These are phyloP conservation scores for Setipinna tenuifilis DNA, from an alignment of 2,797 vertebrate genomes.

Conservation along the genomic window DNA sequence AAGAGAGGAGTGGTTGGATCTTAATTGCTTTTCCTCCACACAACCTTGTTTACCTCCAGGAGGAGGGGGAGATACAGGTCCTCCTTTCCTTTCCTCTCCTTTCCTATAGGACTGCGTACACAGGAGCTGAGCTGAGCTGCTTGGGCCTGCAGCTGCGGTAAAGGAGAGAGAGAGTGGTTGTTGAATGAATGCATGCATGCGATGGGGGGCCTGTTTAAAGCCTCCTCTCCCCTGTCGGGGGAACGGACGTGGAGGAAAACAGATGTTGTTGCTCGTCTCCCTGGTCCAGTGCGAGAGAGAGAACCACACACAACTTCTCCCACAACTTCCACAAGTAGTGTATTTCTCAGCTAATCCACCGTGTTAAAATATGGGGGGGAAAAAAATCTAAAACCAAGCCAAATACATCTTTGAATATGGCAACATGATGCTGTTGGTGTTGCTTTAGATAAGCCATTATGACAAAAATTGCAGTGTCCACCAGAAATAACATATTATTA, in stretches of 20 bases:
- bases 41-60: constrained; percentile 23
- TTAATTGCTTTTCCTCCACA: constrained; percentile 18
- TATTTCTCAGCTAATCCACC: not conserved
- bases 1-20: not conserved
- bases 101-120: not conserved
- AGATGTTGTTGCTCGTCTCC: constrained; percentile 29
- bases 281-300: not conserved
- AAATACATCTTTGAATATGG: not conserved
- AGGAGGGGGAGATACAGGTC: constrained; percentile 22
- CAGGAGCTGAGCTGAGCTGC: not conserved
- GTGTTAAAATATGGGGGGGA: not conserved
- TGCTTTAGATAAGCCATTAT: not conserved
- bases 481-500: not conserved
- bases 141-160: not conserved
- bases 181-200: constrained; percentile 27
- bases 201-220: not conserved
- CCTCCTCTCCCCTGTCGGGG: constrained; percentile 37
- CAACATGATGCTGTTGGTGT: not conserved
- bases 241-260: constrained; percentile 44
- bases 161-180: not conserved
- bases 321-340: not conserved
- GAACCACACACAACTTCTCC: not conserved
- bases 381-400: not conserved
- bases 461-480: not conserved
- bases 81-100: too few relatives aligned